A percentile compares a stretch with the other conserved stretches of the same genome.
These are phyloP conservation scores for Bellardia bayeri DNA, from an alignment of 2,888 invertebrate species.

Conservation along the genomic window DNA sequence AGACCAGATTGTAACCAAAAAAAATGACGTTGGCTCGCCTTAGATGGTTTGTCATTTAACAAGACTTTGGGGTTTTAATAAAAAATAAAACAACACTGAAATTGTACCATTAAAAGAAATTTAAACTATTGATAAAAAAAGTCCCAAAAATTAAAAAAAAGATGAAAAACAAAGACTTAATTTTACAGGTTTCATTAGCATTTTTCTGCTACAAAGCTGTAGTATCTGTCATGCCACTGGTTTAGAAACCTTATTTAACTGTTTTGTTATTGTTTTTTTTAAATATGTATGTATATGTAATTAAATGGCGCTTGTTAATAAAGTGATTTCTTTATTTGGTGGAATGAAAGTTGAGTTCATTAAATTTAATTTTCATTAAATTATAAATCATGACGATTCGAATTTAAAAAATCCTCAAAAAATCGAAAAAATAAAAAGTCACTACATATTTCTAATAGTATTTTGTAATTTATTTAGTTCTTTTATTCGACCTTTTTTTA, in stretches of 20 bases:
- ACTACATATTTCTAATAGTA: too few species aligned
- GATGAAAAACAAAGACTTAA: background rate
- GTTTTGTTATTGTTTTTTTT: background rate
- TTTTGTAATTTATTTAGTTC: too few species aligned
- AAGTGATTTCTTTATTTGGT: background rate
- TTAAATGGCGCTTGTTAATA: slow-evolving; percentile 26
- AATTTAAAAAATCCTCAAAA: too few species aligned
- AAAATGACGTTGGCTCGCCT: background rate
- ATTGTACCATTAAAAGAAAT: slow-evolving; percentile 10
- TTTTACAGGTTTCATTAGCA: slow-evolving; percentile 52
- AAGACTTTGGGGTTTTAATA: slow-evolving; percentile 12
- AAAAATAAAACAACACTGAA: background rate
- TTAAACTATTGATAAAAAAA: background rate
- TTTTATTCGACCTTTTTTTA: too few species aligned
- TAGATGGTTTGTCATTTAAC: too few species aligned
- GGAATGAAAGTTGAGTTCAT: background rate
- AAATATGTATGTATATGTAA: background rate
- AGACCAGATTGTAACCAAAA: background rate
- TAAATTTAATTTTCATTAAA: too few species aligned
- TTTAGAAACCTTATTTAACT: slow-evolving; percentile 55
- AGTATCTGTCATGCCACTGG: background rate
- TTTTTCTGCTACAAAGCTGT: slow-evolving; percentile 1
- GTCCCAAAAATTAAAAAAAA: background rate
- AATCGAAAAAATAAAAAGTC: too few species aligned
- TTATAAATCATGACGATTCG: too few species aligned